These are phyloP conservation scores for Actinernus sp. DNA, from an alignment of 92 coral and sea anemone species.

Conservation along the genomic window DNA sequence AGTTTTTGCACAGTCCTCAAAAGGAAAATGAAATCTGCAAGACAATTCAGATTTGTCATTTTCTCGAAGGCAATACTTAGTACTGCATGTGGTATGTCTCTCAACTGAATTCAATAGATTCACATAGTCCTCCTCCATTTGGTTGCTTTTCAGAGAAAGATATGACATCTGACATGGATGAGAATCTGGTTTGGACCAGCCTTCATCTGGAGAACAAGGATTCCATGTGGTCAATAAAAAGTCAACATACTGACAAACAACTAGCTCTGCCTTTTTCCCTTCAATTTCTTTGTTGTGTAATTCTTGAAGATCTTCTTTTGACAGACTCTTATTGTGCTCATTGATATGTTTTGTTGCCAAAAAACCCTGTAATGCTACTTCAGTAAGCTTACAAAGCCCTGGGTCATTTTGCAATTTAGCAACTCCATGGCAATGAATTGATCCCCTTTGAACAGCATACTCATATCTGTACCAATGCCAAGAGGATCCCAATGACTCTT, in stretches of 20 bases:
- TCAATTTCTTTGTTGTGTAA: slow-evolving; percentile 22
- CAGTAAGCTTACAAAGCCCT: slow-evolving; percentile 61
- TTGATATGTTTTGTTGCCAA: slow-evolving; percentile 43
- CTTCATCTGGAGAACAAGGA: slow-evolving; percentile 76
- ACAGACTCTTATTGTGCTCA: slow-evolving; percentile 12
- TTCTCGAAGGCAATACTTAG: slow-evolving; percentile 60
- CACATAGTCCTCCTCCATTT: slow-evolving; percentile 57
- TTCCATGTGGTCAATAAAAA: slow-evolving; percentile 69
- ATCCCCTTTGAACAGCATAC: slow-evolving; percentile 62
- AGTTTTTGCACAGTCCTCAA: slow-evolving; percentile 50
- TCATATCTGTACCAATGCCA: slow-evolving; percentile 76
- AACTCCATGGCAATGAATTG: slow-evolving; percentile 74
- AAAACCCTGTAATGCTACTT: slow-evolving; percentile 47
- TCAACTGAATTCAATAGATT: slow-evolving; percentile 60
- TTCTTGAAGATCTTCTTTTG: slow-evolving; percentile 15
- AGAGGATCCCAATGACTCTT: slow-evolving; percentile 53
- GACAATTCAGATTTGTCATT: slow-evolving; percentile 9
- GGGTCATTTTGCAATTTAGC: slow-evolving; percentile 75
- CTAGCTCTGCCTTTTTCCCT: slow-evolving; percentile 60
- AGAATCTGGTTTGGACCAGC: slow-evolving; percentile 70
- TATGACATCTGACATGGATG: slow-evolving; percentile 72
- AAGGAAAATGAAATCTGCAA: slow-evolving; percentile 70
- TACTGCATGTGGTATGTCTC: slow-evolving; percentile 60
- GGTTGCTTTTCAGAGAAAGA: slow-evolving; percentile 20
- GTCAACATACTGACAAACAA: slow-evolving; percentile 75